Percentiles rank a stretch among this genome's conserved stretches.
Evolutionary conservation across 2,888 invertebrate genomes (phyloP).

Genomic region (Cancer borealis): DNA sequence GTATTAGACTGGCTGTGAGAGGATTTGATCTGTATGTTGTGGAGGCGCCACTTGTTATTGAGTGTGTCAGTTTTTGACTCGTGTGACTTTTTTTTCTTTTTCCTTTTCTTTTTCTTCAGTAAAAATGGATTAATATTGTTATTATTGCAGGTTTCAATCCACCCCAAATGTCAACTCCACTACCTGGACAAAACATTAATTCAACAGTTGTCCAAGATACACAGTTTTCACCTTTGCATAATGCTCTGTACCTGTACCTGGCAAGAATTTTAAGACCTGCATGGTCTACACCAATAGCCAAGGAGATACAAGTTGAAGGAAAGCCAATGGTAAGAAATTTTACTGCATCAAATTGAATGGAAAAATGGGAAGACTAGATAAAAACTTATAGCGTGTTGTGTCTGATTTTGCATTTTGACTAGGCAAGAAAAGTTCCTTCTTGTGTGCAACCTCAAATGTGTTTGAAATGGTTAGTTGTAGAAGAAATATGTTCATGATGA

Average conservation of each 20-base stretch:
- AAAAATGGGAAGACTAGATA: background rate
- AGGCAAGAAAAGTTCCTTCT: too few relatives aligned
- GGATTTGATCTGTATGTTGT: too few relatives aligned
- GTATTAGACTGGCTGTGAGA: too few relatives aligned
- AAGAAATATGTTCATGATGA: background rate
- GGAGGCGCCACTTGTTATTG: too few relatives aligned
- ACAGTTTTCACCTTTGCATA: constrained; percentile 90
- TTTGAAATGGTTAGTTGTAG: background rate
- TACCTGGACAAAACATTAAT: constrained; percentile 61
- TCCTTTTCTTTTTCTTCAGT: background rate
- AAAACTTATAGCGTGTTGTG: too few relatives aligned
- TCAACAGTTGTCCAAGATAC: constrained; percentile 77
- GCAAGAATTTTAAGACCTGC: constrained; percentile 92
- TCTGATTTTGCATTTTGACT: too few relatives aligned
- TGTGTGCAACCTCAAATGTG: too few relatives aligned
- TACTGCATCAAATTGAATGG: background rate
- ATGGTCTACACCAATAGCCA: constrained; percentile 86
- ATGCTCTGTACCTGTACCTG: constrained; percentile 94
- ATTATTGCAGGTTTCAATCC: constrained; percentile 72
- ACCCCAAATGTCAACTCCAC: constrained; percentile 72
- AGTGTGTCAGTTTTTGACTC: too few relatives aligned
- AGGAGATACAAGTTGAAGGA: constrained; percentile 78
- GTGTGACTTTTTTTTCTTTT: background rate
- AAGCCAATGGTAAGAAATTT: constrained; percentile 79
- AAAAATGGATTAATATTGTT: background rate